These are phyloP conservation scores for Papilio demoleus DNA, from an alignment of 2,888 invertebrate species.

Conservation along the genomic window DNA sequence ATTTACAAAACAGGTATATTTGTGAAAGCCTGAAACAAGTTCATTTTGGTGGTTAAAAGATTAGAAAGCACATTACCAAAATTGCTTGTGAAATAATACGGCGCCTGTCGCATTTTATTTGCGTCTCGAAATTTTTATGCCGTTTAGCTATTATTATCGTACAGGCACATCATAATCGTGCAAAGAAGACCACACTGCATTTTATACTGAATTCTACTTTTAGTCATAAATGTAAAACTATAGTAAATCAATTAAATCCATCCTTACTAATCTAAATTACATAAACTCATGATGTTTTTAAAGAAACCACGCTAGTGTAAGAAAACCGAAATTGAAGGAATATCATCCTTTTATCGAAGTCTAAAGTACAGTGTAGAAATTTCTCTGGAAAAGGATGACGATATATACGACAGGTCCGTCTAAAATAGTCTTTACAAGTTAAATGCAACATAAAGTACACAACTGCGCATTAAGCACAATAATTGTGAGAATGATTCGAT, in stretches of 20 bases:
- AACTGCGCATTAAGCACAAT: constrained; percentile 9
- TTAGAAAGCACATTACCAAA: too few species aligned
- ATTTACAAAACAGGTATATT: too few species aligned
- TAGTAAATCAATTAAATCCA: background rate
- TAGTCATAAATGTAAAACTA: background rate
- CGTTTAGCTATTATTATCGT: constrained; percentile 1
- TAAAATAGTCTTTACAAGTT: too few species aligned
- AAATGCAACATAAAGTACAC: background rate
- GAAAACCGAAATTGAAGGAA: background rate
- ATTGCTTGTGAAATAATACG: background rate
- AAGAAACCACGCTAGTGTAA: too few species aligned
- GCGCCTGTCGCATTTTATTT: background rate
- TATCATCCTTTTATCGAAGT: background rate
- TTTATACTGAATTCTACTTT: background rate
- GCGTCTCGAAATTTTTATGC: background rate
- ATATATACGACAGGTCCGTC: background rate
- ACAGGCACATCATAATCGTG: background rate
- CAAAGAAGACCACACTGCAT: background rate
- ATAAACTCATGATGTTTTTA: too few species aligned
- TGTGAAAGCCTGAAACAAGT: too few species aligned
- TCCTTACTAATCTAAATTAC: too few species aligned
- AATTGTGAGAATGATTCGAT: constrained; percentile 14
- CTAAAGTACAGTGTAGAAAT: background rate
- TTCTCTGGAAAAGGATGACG: background rate
- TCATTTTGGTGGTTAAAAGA: too few species aligned